Conservation (phyloP, 2,888 invertebrate genomes). For the Nephrotoma appendiculata region DNA sequence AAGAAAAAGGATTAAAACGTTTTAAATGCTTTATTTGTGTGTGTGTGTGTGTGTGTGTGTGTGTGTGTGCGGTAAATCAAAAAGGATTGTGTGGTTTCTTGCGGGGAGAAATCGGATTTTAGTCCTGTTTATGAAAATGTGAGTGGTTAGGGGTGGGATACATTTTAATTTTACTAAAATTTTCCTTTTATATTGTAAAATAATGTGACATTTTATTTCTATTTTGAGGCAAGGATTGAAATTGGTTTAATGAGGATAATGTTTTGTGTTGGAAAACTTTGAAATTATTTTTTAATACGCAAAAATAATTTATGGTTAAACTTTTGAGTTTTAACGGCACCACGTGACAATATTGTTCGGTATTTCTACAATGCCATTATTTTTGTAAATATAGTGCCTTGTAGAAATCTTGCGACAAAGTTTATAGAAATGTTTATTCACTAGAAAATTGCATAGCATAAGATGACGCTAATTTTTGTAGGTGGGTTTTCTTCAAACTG, state of each 20-base stretch:
- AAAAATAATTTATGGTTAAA: too few relatives aligned
- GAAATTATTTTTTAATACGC: too few relatives aligned
- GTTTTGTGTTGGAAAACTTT: too few relatives aligned
- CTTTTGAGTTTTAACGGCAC: too few relatives aligned
- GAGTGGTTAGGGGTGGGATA: background rate
- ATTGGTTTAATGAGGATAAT: background rate
- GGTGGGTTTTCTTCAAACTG: too few relatives aligned
- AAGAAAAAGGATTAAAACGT: background rate
- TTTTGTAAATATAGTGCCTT: too few relatives aligned
- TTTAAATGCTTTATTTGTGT: background rate
- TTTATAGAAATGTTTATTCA: too few relatives aligned
- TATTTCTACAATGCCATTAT: too few relatives aligned
- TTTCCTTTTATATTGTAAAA: background rate
- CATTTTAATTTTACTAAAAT: background rate
- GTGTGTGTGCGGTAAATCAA: background rate
- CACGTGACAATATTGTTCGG: too few relatives aligned
- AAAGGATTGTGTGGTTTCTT: background rate
- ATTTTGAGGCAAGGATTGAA: background rate
- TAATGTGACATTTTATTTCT: background rate
- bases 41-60: background rate
- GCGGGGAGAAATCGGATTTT: background rate
- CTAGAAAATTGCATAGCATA: too few relatives aligned
- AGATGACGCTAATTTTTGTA: too few relatives aligned
- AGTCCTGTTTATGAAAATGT: background rate
- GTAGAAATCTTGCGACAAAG: too few relatives aligned